A percentile compares a stretch with the other conserved stretches of the same genome.
Evolutionary conservation across 2,113 vertebrate genomes (phyloP).

Genomic region (Motacilla alba): DNA sequence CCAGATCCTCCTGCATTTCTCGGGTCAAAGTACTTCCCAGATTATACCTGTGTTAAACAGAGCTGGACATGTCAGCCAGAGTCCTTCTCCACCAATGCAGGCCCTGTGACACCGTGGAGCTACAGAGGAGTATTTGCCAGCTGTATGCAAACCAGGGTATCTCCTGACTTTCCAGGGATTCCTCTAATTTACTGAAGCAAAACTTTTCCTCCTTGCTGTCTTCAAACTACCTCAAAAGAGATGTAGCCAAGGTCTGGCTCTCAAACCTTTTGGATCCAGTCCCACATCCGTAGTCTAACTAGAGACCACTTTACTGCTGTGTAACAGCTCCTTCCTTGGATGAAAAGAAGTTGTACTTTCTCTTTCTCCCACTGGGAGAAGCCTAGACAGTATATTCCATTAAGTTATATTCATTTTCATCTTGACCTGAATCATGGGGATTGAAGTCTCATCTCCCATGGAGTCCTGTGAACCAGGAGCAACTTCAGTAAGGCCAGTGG

Average conservation of each 20-base stretch:
- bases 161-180: neutral
- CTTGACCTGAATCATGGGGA: neutral
- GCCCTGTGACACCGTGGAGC: accelerated
- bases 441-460: neutral
- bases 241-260: neutral
- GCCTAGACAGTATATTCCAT: neutral
- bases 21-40: neutral
- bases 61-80: neutral
- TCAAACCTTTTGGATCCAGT: neutral
- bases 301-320: neutral
- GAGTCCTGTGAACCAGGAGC: neutral
- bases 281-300: neutral
- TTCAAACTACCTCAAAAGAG: neutral
- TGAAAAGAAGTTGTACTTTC: neutral
- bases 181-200: neutral
- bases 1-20: neutral
- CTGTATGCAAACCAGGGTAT: neutral
- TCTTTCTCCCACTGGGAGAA: neutral
- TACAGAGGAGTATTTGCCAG: neutral
- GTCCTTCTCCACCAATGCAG: neutral
- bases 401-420: neutral
- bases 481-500: neutral
- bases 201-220: neutral
- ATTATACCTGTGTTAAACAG: neutral
- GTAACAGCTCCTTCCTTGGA: neutral